Evolutionary conservation across 2,113 vertebrate genomes (phyloP).

Genomic region (Alligator sinensis): DNA sequence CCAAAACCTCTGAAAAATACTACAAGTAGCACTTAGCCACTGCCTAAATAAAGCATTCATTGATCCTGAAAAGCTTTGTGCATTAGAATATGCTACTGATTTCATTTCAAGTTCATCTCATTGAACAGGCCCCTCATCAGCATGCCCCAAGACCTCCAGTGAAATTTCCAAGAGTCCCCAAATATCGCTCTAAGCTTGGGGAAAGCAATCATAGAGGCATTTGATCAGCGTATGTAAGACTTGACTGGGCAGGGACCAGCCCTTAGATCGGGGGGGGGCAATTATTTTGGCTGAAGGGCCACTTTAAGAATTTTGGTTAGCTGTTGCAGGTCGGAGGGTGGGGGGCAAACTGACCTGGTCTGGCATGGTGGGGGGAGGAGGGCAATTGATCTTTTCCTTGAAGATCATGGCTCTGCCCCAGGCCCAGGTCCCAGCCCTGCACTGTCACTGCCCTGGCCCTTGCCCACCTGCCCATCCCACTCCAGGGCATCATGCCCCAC

Average conservation of each 20-base stretch:
- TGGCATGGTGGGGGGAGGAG: too few relatives aligned
- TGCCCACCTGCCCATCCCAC: too few relatives aligned
- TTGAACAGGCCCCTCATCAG: accelerated
- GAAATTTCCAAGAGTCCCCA: not conserved
- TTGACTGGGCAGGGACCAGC: not conserved
- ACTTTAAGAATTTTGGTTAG: too few relatives aligned
- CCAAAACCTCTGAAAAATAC: not conserved
- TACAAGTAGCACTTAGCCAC: not conserved
- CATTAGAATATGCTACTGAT: not conserved
- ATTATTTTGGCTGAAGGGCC: too few relatives aligned
- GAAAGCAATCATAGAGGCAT: not conserved
- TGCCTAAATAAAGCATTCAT: not conserved
- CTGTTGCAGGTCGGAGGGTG: too few relatives aligned
- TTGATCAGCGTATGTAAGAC: not conserved
- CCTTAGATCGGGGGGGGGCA: too few relatives aligned
- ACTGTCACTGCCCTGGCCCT: too few relatives aligned
- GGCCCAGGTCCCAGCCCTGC: too few relatives aligned
- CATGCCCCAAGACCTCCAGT: not conserved
- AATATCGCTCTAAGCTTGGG: not conserved
- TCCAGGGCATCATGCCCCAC: too few relatives aligned
- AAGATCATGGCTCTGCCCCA: too few relatives aligned
- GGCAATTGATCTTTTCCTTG: too few relatives aligned
- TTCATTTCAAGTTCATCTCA: not conserved
- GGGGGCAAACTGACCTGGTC: too few relatives aligned
- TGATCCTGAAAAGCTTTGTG: not conserved